These are phyloP conservation scores for Turritopsis dohrnii DNA, from an alignment of 30 jellyfish, hydroid and myxozoan species.

Conservation along the genomic window DNA sequence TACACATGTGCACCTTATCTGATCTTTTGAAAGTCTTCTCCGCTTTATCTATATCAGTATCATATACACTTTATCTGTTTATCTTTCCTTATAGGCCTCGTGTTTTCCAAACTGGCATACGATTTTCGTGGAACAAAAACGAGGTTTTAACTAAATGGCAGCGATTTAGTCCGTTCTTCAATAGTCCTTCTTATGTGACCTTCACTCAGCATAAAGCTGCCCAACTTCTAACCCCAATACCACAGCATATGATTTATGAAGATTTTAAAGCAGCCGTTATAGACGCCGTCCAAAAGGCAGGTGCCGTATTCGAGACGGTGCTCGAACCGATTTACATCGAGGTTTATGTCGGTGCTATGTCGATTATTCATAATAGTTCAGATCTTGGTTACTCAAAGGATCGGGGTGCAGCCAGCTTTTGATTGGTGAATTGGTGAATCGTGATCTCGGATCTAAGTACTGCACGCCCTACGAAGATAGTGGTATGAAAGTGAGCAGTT, in stretches of 20 bases:
- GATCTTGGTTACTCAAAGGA: slow-evolving; percentile 81
- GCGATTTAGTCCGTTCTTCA: slow-evolving; percentile 72
- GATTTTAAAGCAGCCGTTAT: slow-evolving; percentile 67
- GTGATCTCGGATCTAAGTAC: background rate
- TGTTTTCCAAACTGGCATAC: slow-evolving; percentile 61
- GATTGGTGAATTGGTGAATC: too few species aligned
- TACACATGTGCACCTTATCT: background rate
- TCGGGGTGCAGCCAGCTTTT: slow-evolving; percentile 72
- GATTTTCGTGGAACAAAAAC: slow-evolving; percentile 55
- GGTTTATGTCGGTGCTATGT: slow-evolving; percentile 63
- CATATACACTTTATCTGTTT: background rate
- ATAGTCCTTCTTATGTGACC: slow-evolving; percentile 51
- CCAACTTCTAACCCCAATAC: slow-evolving; percentile 47
- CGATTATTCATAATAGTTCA: slow-evolving; percentile 53
- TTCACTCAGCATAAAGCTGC: slow-evolving; percentile 79
- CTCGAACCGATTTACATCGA: slow-evolving; percentile 59
- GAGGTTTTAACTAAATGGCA: slow-evolving; percentile 55
- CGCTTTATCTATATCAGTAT: background rate
- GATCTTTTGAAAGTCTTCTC: background rate
- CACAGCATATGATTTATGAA: slow-evolving; percentile 52
- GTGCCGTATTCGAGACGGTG: slow-evolving; percentile 63
- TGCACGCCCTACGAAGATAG: slow-evolving; percentile 3
- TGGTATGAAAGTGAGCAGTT: too few species aligned
- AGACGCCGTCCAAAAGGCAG: slow-evolving; percentile 49
- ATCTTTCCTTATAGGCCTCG: too few species aligned